These are phyloP conservation scores for Mareca penelope DNA, from an alignment of 2,797 vertebrate genomes.

Conservation along the genomic window DNA sequence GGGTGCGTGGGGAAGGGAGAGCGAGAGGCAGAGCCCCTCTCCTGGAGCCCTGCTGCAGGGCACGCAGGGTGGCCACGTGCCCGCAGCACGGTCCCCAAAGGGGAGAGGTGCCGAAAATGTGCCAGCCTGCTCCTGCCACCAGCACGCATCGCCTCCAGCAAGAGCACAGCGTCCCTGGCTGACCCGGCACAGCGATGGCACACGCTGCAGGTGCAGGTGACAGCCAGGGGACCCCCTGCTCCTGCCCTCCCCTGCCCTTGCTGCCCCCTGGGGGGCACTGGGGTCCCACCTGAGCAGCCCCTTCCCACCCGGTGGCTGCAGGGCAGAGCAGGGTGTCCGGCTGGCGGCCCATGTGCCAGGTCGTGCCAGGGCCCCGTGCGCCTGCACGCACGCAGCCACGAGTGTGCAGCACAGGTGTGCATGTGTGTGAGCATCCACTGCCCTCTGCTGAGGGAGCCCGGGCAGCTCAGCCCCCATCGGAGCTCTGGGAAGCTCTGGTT, in stretches of 20 bases:
- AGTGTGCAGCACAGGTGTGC: not conserved
- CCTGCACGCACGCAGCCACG: not conserved
- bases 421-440: slow-evolving; percentile 9
- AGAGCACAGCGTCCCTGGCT: not conserved
- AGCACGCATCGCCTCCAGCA: not conserved
- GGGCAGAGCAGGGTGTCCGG: not conserved
- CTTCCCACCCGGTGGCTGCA: not conserved
- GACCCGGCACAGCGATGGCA: not conserved
- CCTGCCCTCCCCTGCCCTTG: not conserved
- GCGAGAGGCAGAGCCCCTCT: not conserved
- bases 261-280: no score
- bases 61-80: not conserved
- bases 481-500: not conserved
- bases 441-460: slow-evolving; percentile 27
- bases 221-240: not conserved
- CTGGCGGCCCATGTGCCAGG: not conserved
- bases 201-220: not conserved
- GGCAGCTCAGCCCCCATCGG: not conserved
- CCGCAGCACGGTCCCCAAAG: not conserved
- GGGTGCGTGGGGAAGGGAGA: not conserved
- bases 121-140: not conserved
- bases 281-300: not conserved
- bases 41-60: not conserved
- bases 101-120: not conserved
- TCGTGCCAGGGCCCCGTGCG: not conserved